A percentile compares a stretch with the other conserved stretches of the same genome.
phyloP scores from a whole-genome alignment of 2,113 vertebrate species.

The Pterocles burchelli region DNA sequence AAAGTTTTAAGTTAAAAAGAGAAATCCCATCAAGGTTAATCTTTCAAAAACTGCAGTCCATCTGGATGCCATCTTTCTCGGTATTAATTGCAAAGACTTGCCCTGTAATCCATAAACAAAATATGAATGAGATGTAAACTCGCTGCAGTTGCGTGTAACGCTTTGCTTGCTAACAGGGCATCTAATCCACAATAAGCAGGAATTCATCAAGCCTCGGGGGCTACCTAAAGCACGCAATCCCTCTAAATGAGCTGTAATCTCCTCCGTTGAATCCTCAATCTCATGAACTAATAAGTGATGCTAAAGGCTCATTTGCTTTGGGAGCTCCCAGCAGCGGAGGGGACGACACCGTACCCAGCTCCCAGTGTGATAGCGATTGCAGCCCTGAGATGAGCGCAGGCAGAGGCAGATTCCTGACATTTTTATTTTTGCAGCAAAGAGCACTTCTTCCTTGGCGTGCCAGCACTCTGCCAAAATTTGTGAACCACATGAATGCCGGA shows the following conservation, averaged over 20 bases:
- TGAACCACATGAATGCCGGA: not conserved
- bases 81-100: not conserved
- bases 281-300: constrained; percentile 10
- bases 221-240: constrained; percentile 1
- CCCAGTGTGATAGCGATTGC: not conserved
- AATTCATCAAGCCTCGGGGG: not conserved
- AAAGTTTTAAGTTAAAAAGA: constrained; percentile 19
- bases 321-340: not conserved
- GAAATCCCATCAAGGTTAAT: constrained; percentile 28
- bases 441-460: not conserved
- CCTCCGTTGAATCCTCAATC: not conserved
- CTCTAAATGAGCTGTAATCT: constrained; percentile 54
- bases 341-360: not conserved
- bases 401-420: not conserved
- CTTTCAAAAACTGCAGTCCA: constrained; percentile 15
- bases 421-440: not conserved
- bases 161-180: constrained; percentile 11
- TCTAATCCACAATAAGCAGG: constrained; percentile 9
- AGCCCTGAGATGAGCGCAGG: not conserved
- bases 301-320: not conserved
- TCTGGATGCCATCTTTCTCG: not conserved
- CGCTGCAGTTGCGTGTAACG: not conserved
- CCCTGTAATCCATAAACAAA: not conserved
- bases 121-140: not conserved
- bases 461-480: not conserved